phyloP scores from a whole-genome alignment of 2,797 vertebrate genomes.

The Nannoperca obscura region DNA sequence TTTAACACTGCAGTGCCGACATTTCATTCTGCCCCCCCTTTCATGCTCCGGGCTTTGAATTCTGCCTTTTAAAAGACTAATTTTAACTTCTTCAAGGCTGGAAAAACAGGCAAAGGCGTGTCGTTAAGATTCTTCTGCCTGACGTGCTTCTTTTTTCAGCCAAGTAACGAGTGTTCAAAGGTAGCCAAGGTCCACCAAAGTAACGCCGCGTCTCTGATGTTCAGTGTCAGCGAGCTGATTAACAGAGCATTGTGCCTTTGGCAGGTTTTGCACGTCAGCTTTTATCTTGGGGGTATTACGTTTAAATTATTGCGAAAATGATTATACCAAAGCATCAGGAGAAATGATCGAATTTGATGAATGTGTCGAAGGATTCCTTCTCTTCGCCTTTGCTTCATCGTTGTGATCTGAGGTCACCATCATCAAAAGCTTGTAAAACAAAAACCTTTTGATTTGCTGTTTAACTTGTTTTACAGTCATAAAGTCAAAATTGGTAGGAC shows the following conservation, averaged over 20 bases:
- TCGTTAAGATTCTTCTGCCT: slow-evolving; percentile 81
- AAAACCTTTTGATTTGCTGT: neutral
- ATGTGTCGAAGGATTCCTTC: neutral
- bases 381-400: neutral
- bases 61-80: slow-evolving; percentile 85
- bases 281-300: slow-evolving; percentile 59
- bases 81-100: slow-evolving; percentile 86
- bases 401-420: neutral
- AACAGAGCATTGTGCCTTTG: slow-evolving; percentile 47
- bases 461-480: neutral
- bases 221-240: slow-evolving; percentile 67
- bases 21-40: slow-evolving; percentile 83
- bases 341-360: neutral
- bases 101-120: slow-evolving; percentile 76
- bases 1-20: slow-evolving; percentile 86
- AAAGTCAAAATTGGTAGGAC: neutral
- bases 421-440: neutral
- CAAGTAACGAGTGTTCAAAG: slow-evolving; percentile 79
- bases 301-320: slow-evolving; percentile 42
- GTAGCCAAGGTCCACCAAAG: slow-evolving; percentile 73
- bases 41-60: slow-evolving; percentile 86
- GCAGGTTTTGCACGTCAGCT: slow-evolving; percentile 42
- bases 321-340: slow-evolving; percentile 1
- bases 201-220: slow-evolving; percentile 64
- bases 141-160: slow-evolving; percentile 75